Conservation (phyloP, 2,888 invertebrate species). For the Mesorhabditis spiculigera region DNA sequence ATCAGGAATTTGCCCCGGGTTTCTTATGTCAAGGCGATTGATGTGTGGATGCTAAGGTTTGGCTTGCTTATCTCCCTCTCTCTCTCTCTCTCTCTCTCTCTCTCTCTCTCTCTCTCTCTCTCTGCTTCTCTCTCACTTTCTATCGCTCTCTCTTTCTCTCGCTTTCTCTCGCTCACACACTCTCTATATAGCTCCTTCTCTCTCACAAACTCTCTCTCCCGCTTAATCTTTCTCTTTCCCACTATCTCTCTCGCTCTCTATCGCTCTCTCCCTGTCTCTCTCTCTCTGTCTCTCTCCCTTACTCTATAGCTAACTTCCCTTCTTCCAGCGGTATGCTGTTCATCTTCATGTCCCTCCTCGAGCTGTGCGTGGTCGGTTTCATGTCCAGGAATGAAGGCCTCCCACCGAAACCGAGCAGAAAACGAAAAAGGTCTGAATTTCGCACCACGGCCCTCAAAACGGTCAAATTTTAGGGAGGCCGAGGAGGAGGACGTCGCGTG, state of each 20-base stretch:
- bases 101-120: no score
- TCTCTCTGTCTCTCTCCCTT: no score
- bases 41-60: slow-evolving; percentile 55
- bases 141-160: no score
- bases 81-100: no score
- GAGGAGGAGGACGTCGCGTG: slow-evolving; percentile 52
- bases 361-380: slow-evolving; percentile 57
- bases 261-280: no score
- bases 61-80: not conserved
- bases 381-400: slow-evolving; percentile 57
- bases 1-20: slow-evolving; percentile 57
- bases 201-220: no score
- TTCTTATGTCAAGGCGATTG: slow-evolving; percentile 57
- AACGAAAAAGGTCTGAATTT: not conserved
- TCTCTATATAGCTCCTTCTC: no score
- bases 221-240: no score
- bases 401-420: slow-evolving; percentile 32
- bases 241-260: no score
- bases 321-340: slow-evolving; percentile 53
- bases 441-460: not conserved
- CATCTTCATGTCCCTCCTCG: slow-evolving; percentile 56
- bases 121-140: no score
- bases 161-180: no score
- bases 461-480: slow-evolving; percentile 11
- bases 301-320: not conserved